phyloP scores from a whole-genome alignment of 92 coral and sea anemone species.

The Phenganax stokvisi region DNA sequence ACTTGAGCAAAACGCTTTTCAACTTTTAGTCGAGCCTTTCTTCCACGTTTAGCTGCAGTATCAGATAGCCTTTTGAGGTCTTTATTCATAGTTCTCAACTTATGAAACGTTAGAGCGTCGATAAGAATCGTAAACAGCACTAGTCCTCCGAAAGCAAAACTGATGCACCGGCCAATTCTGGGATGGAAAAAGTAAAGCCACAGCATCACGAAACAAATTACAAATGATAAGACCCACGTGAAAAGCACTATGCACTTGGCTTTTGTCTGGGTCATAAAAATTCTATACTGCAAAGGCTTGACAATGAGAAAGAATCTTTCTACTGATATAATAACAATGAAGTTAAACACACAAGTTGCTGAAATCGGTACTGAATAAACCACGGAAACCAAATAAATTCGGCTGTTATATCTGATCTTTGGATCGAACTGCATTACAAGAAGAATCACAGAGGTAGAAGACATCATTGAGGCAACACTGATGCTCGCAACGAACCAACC shows the following conservation, averaged over 20 bases:
- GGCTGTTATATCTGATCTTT: neutral
- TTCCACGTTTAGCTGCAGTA: neutral
- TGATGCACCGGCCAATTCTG: neutral
- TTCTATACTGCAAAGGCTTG: neutral
- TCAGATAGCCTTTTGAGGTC: neutral
- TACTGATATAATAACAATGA: neutral
- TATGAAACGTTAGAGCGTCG: neutral
- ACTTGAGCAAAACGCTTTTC: neutral
- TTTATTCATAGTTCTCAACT: conserved; percentile 4
- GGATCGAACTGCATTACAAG: neutral
- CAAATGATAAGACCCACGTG: neutral
- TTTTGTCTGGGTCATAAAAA: neutral
- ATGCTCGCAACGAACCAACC: conserved; percentile 21
- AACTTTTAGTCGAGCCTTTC: neutral
- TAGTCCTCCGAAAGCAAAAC: neutral
- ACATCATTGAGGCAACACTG: neutral
- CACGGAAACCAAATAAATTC: neutral
- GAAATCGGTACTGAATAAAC: neutral
- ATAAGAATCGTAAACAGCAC: neutral
- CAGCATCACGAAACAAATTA: neutral
- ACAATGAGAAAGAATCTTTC: neutral
- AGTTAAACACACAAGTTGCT: neutral
- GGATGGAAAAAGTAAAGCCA: neutral
- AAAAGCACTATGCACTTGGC: neutral
- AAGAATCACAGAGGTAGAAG: neutral